Evolutionary conservation across 2,888 invertebrate genomes (phyloP).

Genomic region (Drosophila paramelanica): DNA sequence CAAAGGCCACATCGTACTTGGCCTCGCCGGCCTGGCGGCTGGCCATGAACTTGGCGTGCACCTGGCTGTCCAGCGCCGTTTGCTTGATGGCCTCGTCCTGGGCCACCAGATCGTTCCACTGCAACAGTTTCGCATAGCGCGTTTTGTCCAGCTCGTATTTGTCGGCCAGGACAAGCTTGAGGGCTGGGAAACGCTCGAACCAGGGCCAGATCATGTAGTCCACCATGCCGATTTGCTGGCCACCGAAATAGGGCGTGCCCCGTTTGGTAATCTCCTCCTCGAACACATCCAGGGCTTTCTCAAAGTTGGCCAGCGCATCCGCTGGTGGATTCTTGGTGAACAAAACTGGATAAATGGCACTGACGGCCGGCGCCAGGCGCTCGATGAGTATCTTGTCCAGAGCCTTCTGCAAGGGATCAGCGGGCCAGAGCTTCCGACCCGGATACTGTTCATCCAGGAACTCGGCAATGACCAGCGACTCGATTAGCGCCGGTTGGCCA

Average conservation of each 20-base stretch:
- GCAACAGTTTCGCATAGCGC: conserved; percentile 44
- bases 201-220: conserved; percentile 95
- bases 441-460: conserved; percentile 93
- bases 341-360: conserved; percentile 80
- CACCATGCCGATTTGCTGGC: conserved; percentile 90
- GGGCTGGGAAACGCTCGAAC: conserved; percentile 88
- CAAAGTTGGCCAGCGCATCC: conserved; percentile 69
- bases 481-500: conserved; percentile 87
- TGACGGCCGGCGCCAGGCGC: conserved; percentile 76
- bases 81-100: conserved; percentile 89
- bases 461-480: conserved; percentile 91
- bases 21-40: conserved; percentile 89
- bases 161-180: conserved; percentile 87
- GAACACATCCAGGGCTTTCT: conserved; percentile 87
- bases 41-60: conserved; percentile 90
- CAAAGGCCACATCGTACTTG: conserved; percentile 84
- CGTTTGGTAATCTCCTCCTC: conserved; percentile 89
- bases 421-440: conserved; percentile 87
- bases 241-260: conserved; percentile 89
- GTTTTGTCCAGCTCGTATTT: conserved; percentile 84
- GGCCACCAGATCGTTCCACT: conserved; percentile 88
- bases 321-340: conserved; percentile 57
- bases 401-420: conserved; percentile 84
- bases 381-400: conserved; percentile 84
- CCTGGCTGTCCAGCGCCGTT: conserved; percentile 88